These are phyloP conservation scores for Psittacula derbiana DNA, from an alignment of 2,797 vertebrate genomes.

Conservation along the genomic window DNA sequence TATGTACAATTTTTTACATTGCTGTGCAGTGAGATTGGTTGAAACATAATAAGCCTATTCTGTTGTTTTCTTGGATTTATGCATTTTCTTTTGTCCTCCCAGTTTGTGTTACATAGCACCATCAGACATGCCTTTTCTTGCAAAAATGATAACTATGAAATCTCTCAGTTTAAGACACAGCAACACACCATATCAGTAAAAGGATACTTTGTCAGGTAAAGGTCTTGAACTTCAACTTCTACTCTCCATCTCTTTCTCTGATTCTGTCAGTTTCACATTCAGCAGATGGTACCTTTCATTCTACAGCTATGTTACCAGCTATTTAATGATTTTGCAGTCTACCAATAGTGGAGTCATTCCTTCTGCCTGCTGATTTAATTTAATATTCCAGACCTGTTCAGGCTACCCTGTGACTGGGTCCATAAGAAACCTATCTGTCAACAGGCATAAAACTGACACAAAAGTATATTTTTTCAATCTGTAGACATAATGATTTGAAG, in stretches of 20 bases:
- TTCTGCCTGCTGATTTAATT: background rate
- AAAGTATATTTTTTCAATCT: background rate
- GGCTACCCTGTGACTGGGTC: background rate
- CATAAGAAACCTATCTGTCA: constrained; percentile 36
- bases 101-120: background rate
- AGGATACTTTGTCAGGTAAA: background rate
- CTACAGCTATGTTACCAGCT: background rate
- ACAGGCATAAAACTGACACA: background rate
- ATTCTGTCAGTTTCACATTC: background rate
- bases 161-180: background rate
- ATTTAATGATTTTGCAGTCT: constrained; percentile 14
- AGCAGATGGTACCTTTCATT: constrained; percentile 28
- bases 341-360: background rate
- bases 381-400: background rate
- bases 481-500: background rate
- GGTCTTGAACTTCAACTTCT: background rate
- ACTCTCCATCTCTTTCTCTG: background rate
- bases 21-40: background rate
- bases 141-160: background rate
- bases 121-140: background rate
- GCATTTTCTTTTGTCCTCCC: background rate
- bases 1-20: background rate
- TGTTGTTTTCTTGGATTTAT: background rate
- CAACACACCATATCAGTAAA: background rate
- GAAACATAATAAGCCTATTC: background rate